A percentile compares a stretch with the other conserved stretches of the same genome.
Evolutionary conservation across 1,140 invertebrate genomes (phyloP).

Genomic region (Hycleus phaleratus): DNA sequence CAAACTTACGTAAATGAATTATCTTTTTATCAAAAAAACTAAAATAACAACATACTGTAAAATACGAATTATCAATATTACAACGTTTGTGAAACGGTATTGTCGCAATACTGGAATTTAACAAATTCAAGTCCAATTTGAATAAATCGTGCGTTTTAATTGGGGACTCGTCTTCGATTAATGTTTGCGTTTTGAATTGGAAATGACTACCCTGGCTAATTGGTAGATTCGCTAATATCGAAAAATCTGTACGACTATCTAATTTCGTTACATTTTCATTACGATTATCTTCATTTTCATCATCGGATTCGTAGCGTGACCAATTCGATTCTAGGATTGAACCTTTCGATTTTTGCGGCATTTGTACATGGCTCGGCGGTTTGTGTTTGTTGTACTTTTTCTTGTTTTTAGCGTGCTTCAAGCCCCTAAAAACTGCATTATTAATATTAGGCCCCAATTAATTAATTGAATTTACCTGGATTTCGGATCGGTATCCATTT

Average conservation of each 20-base stretch:
- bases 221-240: conserved; percentile 26
- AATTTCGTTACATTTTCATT: neutral
- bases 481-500: conserved; percentile 1
- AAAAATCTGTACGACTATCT: conserved; percentile 21
- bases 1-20: neutral
- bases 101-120: conserved; percentile 25
- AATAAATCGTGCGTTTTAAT: conserved; percentile 20
- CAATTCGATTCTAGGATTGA: conserved; percentile 25
- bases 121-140: conserved; percentile 26
- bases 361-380: conserved; percentile 5
- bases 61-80: conserved; percentile 24
- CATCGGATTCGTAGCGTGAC: conserved; percentile 26
- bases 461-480: neutral
- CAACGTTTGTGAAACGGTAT: conserved; percentile 28
- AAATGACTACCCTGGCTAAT: conserved; percentile 28
- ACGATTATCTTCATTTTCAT: neutral
- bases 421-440: conserved; percentile 15
- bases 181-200: conserved; percentile 24
- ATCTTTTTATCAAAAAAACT: neutral
- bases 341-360: conserved; percentile 17
- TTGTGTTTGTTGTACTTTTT: conserved; percentile 23
- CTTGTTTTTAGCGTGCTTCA: conserved; percentile 23
- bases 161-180: conserved; percentile 2
- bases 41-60: conserved; percentile 24
- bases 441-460: neutral